Evolutionary conservation across 2,797 vertebrate genomes (phyloP).

Genomic region (Pantherophis alleghaniensis): DNA sequence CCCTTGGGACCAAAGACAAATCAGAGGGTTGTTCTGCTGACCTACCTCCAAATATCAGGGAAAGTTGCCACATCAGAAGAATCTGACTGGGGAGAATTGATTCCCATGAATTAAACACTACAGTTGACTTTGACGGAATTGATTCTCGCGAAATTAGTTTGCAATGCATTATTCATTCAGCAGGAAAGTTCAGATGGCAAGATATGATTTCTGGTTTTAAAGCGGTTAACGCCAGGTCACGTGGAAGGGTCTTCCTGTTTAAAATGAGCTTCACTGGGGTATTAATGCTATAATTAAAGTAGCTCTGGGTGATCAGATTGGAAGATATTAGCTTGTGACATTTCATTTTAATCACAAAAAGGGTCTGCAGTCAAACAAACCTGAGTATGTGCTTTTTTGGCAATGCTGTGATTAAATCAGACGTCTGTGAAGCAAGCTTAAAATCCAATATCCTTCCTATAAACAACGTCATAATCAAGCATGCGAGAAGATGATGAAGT

Average conservation of each 20-base stretch:
- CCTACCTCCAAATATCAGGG: neutral
- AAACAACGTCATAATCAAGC: neutral
- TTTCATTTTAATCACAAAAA: conserved; percentile 35
- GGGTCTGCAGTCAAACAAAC: neutral
- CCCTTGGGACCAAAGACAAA: neutral
- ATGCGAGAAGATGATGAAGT: neutral
- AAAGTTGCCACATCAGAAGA: neutral
- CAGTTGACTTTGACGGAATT: conserved; percentile 37
- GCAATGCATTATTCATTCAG: conserved; percentile 18
- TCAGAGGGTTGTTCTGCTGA: neutral
- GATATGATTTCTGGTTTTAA: conserved; percentile 28
- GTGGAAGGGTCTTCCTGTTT: neutral
- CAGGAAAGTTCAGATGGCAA: neutral
- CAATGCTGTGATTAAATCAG: conserved; percentile 1
- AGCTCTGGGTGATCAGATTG: neutral
- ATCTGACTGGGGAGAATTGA: neutral
- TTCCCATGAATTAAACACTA: conserved; percentile 38
- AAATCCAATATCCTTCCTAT: neutral
- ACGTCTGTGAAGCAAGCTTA: neutral
- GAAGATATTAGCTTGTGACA: neutral
- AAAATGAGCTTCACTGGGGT: conserved; percentile 16
- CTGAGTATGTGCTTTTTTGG: neutral
- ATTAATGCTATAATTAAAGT: conserved; percentile 21
- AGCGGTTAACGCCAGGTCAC: neutral
- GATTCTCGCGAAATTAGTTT: conserved; percentile 31